Base-by-base conservation (phyloP, 2,113 vertebrate genomes). In the Athene cunicularia region DNA sequence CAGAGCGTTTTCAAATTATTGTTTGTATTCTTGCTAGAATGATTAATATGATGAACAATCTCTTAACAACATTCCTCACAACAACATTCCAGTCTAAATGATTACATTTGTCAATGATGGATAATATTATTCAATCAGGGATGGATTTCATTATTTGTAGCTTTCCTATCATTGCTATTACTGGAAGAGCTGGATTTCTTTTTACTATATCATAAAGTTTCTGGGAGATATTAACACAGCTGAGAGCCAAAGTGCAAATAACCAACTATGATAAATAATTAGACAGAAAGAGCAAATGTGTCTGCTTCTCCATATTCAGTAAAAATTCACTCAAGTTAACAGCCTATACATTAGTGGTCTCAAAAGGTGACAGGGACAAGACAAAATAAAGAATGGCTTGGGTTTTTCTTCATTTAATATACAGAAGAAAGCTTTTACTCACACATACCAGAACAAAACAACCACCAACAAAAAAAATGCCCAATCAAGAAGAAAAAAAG, bases 121-220 rank as follows among this genome's bases (percentile, higher is more conserved):
- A 76, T 83, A 55, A 33, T 90, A 93, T 86, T 96, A 96, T 72
- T 89, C 86, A 37, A 89, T 91, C 41, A 68, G 24, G 32, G 74
- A 94, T 47, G 62, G 79, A 96, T 89, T 92, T 90, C 47, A 85
- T 86, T 91, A 87, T 70, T 84, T 88, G 45, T 67, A 95, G 45
- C 33, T 97, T 97, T 95, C 79, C 56, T 45, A 88, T 81, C 59
- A 77, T 11, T 67, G 32, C 32, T 88, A 72, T 85, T 95, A 80
- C 50, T 79, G 33, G 60, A 92, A 95, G 60, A 70, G 20, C 41
- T 66, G 12, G 28, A 85, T 67, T 63, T 67, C 17, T 24, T 76
- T 80, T 55, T 35, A n/a, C 70, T 52, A 22, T 26, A 85, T 68
- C 24, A 18, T 39, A 22, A 76, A 56, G 18, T 89, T 95, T 93